Percentiles rank a stretch among this genome's conserved stretches.
phyloP scores from a whole-genome alignment of 1,140 invertebrate species.

The Drosophila willistoni region DNA sequence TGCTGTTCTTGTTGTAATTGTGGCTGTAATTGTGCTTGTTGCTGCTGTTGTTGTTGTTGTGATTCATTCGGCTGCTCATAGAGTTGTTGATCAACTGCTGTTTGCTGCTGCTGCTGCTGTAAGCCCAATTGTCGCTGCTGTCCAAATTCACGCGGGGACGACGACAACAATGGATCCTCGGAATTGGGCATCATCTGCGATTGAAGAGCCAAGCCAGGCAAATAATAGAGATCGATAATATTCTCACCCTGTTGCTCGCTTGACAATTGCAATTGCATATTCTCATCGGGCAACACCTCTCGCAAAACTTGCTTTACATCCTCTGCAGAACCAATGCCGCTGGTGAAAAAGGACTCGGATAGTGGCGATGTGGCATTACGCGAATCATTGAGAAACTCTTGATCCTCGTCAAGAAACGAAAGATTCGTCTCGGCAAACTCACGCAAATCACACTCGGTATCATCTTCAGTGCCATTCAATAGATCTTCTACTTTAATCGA shows the following conservation, averaged over 20 bases:
- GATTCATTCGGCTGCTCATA: slow-evolving; percentile 15
- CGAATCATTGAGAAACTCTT: slow-evolving; percentile 85
- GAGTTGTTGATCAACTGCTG: slow-evolving; percentile 6
- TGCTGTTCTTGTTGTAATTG: slow-evolving; percentile 24
- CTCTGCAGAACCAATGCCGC: slow-evolving; percentile 92
- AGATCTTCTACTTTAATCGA: slow-evolving; percentile 79
- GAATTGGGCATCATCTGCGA: slow-evolving; percentile 93
- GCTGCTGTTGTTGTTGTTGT: slow-evolving; percentile 42
- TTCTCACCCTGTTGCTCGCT: slow-evolving; percentile 74
- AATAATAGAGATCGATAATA: slow-evolving; percentile 81
- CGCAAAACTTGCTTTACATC: slow-evolving; percentile 92
- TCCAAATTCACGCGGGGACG: slow-evolving; percentile 91
- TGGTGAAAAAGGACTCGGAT: slow-evolving; percentile 92
- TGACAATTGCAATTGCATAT: slow-evolving; percentile 73
- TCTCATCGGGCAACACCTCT: slow-evolving; percentile 91
- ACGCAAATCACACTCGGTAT: slow-evolving; percentile 72
- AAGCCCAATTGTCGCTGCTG: slow-evolving; percentile 79
- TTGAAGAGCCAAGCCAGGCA: slow-evolving; percentile 84
- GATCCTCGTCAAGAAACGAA: slow-evolving; percentile 80
- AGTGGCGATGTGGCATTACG: slow-evolving; percentile 88
- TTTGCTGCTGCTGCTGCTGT: slow-evolving; percentile 19
- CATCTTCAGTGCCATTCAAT: slow-evolving; percentile 66
- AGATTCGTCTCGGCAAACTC: slow-evolving; percentile 82
- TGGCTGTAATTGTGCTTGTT: slow-evolving; percentile 36
- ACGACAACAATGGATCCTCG: slow-evolving; percentile 91